Percentiles rank a stretch among this genome's conserved stretches.
Conservation (phyloP, 2,113 vertebrate species). For the Microtus oregoni region DNA sequence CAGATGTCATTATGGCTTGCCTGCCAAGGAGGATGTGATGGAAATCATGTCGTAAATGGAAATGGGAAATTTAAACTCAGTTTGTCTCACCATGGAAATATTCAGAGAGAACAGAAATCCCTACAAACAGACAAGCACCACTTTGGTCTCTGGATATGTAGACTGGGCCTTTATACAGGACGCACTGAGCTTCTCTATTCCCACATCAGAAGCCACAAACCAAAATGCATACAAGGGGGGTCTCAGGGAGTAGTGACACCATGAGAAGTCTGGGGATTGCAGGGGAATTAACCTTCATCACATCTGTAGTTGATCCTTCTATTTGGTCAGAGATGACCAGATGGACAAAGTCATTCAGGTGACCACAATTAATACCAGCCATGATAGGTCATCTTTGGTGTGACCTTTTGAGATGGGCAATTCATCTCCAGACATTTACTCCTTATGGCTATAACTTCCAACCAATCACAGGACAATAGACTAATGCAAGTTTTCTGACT, state of each 20-base stretch:
- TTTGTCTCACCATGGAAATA: not conserved
- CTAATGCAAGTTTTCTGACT: not conserved
- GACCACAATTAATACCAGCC: not conserved
- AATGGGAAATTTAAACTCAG: not conserved
- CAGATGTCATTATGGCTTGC: not conserved
- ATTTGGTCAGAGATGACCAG: not conserved
- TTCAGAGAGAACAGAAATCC: not conserved
- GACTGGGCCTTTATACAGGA: not conserved
- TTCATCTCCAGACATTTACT: not conserved
- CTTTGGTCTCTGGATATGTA: not conserved
- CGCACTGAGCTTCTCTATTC: too few relatives aligned
- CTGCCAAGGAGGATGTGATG: not conserved
- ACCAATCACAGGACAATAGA: not conserved
- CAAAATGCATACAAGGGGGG: not conserved
- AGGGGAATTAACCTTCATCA: not conserved
- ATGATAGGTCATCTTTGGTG: not conserved
- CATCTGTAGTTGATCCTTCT: not conserved
- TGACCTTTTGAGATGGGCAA: too few relatives aligned
- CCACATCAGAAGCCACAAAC: not conserved
- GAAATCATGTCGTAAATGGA: not conserved
- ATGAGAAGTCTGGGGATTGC: not conserved
- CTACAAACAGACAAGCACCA: not conserved
- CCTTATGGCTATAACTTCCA: not conserved
- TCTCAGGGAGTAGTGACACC: not conserved
- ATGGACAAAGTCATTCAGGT: not conserved